Evolutionary conservation across 2,888 invertebrate genomes (phyloP), one percentile per base, ranked within the genome.

Genomic region (Aspidiotus destructor): DNA sequence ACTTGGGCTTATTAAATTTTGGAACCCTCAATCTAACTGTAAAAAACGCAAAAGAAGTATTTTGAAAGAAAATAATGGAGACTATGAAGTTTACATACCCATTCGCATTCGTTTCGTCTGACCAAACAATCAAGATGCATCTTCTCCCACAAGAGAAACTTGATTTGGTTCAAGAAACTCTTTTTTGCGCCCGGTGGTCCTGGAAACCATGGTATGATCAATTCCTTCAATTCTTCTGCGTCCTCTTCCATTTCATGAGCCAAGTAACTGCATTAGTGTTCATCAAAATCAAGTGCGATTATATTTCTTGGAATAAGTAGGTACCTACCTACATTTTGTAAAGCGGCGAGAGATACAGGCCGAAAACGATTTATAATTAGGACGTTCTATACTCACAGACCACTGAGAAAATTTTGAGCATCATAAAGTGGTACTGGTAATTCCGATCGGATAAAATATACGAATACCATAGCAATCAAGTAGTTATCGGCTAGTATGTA

Each of bases 231-330:
- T 40, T 7, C 8, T 41, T 16, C 52, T 15, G 28, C 80, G 73
- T 84, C 84, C 74, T 84, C 84, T 73, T 83, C 82, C 77, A 83
- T 80, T 71, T 82, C 82, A 75, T 82, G 81, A 10, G 82, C 82
- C 65, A 84, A 73, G 73, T 77, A 78, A 70, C 81, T 82, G 71
- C 11, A 70, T 70, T n/a, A n/a, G n/a, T n/a, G 5, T 28, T 28
- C 5, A 28, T 28, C 28, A 28, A 1, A 28, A 28, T 28, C 5
- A 1, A 28, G 28, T 1, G 28, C 5, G 28, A 28, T 28, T 28
- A 28, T 28, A n/a, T 28, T 28, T 28, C 5, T 28, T 28, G 2
- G 1, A 28, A 28, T 3, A 5, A 28, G 28, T 28, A 28, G 28
- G 28, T 5, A 28, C 5, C 28, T 5, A 28, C 5, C 28, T 28